These are phyloP conservation scores for Emydocephalus ijimae DNA, from an alignment of 2,113 vertebrate species.

Conservation along the genomic window DNA sequence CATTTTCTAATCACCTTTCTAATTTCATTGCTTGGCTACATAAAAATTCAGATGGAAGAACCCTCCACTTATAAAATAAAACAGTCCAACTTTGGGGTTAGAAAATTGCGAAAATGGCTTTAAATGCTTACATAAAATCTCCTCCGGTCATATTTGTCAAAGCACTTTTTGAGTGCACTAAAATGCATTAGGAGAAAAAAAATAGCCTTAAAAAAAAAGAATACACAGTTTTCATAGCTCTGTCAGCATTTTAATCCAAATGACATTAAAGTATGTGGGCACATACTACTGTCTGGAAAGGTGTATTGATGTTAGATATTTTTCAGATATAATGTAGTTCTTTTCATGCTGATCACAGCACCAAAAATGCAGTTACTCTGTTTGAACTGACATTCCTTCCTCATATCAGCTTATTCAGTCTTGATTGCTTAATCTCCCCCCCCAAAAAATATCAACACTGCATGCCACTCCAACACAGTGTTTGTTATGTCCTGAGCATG, in stretches of 20 bases:
- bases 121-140: conserved; percentile 43
- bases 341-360: neutral
- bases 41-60: conserved; percentile 55
- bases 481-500: too few species aligned
- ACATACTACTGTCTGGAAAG: neutral
- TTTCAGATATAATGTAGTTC: neutral
- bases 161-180: conserved; percentile 41
- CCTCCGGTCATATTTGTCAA: conserved; percentile 36
- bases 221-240: conserved; percentile 31
- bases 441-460: neutral
- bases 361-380: neutral
- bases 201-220: neutral
- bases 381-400: conserved; percentile 1
- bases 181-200: conserved; percentile 30
- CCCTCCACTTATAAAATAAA: conserved; percentile 53
- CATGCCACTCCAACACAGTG: neutral
- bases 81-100: conserved; percentile 41
- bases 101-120: conserved; percentile 49
- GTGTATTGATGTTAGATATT: conserved; percentile 8
- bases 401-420: neutral
- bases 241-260: conserved; percentile 53
- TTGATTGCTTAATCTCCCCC: neutral
- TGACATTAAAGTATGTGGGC: neutral
- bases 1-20: conserved; percentile 67
- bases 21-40: conserved; percentile 62